Evolutionary conservation across 2,888 invertebrate genomes (phyloP).

Genomic region (Agrilus cyanescens): DNA sequence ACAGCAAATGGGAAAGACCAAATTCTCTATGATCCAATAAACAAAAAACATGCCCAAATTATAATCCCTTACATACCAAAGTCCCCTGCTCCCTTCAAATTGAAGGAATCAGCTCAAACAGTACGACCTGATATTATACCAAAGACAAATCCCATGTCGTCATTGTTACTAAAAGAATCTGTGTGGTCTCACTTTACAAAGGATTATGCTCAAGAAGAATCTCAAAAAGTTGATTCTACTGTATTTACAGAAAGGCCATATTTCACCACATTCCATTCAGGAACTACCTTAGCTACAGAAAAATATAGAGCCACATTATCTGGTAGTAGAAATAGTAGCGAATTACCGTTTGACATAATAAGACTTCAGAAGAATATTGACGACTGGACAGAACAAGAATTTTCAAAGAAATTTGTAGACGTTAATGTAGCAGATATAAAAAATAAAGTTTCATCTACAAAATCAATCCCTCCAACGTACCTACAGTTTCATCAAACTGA

Average conservation of each 20-base stretch:
- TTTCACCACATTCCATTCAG: constrained; percentile 36
- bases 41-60: constrained; percentile 55
- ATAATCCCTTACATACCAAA: constrained; percentile 58
- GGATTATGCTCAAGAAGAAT: constrained; percentile 40
- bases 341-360: constrained; percentile 54
- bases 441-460: constrained; percentile 46
- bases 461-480: constrained; percentile 67
- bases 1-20: constrained; percentile 12
- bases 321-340: constrained; percentile 24
- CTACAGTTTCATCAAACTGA: constrained; percentile 26
- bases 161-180: constrained; percentile 16
- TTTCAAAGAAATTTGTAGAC: constrained; percentile 42
- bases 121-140: too few relatives aligned
- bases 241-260: constrained; percentile 24
- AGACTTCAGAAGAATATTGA: constrained; percentile 73
- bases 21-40: constrained; percentile 1
- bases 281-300: constrained; percentile 35
- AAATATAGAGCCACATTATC: constrained; percentile 18
- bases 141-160: too few relatives aligned
- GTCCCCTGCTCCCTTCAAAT: too few relatives aligned
- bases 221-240: constrained; percentile 35
- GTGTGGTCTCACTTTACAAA: constrained; percentile 35
- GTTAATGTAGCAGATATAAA: constrained; percentile 37
- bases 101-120: background rate
- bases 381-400: constrained; percentile 72